Evolutionary conservation across 2,113 vertebrate species (phyloP), one percentile per base, ranked within the genome.

Genomic region (Datnioides undecimradiatus): DNA sequence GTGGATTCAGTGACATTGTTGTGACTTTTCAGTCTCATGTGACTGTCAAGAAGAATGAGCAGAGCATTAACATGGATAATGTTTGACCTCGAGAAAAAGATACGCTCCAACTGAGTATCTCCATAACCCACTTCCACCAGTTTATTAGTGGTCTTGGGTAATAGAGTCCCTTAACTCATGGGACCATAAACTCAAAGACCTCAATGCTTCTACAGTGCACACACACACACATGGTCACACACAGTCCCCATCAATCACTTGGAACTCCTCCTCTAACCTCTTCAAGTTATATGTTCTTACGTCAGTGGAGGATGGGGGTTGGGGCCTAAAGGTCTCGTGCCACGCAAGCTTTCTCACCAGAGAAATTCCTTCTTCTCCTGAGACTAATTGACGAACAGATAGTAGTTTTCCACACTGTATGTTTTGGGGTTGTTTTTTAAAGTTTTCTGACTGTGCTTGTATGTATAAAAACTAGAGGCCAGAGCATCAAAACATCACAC

Each of bases 11-110:
- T 89, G 62, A 80, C 76, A 75, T 63, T 84, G 83, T 58, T 82
- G 62, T 73, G 76, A 93, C 83, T 77, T 86, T 80, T 68, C 49
- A 34, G 23, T 31, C n/a, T 81, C 83, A 85, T 80, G 77, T 88
- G 85, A 90, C 59, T 0, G 8, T 10, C 19, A n/a, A 1, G n/a
- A 52, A 69, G 59, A 83, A 45, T 73, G 33, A 83, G 48, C 59
- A 58, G 79, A 77, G 58, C 33, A 73, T 41, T 73, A 71, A 70
- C 14, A 11, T 80, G 46, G 82, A 76, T 87, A 84, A 85, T 68
- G 79, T 85, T 70, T 88, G 63, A 84, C 79, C 67, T 65, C 34
- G 36, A 54, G 23, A 43, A 34, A 63, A 41, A 73, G 51, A 80
- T 57, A 40, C 3, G 7, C 62, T 73, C 16, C 4, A 17, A 9